phyloP scores from a whole-genome alignment of 2,888 invertebrate genomes.

The Hyles lineata region DNA sequence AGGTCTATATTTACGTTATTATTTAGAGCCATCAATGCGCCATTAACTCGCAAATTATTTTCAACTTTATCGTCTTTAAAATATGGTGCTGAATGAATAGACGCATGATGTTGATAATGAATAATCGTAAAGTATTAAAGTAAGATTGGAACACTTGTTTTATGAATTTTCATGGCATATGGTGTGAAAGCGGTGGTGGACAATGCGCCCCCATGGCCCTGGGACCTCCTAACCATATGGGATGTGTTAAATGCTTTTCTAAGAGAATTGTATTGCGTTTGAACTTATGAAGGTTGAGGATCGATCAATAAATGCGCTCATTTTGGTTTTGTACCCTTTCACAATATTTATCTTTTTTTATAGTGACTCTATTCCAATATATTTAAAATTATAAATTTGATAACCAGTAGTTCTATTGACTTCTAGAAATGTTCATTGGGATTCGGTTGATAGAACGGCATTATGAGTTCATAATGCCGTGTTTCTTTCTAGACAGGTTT shows the following conservation, averaged over 20 bases:
- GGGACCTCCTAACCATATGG: constrained; percentile 78
- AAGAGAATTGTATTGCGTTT: constrained; percentile 73
- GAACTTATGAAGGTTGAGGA: constrained; percentile 34
- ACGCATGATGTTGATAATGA: constrained; percentile 48
- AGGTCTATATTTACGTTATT: constrained; percentile 42
- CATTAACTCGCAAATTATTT: constrained; percentile 32
- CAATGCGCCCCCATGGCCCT: constrained; percentile 76
- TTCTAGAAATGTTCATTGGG: too few species aligned
- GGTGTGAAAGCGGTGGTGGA: constrained; percentile 80
- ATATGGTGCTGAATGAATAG: constrained; percentile 47
- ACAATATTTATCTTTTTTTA: not conserved
- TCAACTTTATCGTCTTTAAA: constrained; percentile 40
- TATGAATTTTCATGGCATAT: constrained; percentile 82
- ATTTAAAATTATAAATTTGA: too few species aligned
- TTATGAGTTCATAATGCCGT: too few species aligned
- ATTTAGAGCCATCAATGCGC: constrained; percentile 36
- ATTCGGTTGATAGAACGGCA: too few species aligned
- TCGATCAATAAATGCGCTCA: constrained; percentile 37
- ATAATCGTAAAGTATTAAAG: constrained; percentile 70
- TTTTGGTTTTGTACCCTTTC: not conserved
- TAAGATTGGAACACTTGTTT: constrained; percentile 80
- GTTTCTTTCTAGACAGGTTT: too few species aligned
- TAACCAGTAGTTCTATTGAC: too few species aligned
- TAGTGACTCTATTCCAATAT: too few species aligned
- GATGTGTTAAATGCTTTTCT: constrained; percentile 80